Percentiles rank a stretch among this genome's conserved stretches.
Conservation (phyloP, 2,113 vertebrate genomes). For the Hyaena hyaena region DNA sequence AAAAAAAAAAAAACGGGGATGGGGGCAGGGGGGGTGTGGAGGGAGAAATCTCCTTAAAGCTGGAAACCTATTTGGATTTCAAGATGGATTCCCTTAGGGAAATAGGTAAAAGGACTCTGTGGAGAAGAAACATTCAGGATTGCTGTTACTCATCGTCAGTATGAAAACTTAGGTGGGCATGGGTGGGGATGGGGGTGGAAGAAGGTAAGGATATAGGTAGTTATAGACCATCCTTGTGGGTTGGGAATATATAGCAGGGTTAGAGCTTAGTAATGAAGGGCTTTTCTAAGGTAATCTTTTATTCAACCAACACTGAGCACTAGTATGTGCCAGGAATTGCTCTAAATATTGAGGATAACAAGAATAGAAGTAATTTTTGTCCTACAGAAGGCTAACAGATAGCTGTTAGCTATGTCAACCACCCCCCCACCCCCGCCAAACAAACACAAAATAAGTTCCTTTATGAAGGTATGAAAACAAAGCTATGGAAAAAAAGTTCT, state of each 20-base stretch:
- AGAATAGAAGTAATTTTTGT: background rate
- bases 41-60: background rate
- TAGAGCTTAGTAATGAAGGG: background rate
- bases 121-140: background rate
- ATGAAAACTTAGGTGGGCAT: background rate
- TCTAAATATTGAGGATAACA: background rate
- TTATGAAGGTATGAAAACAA: background rate
- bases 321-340: background rate
- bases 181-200: background rate
- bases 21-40: background rate
- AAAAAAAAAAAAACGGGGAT: background rate
- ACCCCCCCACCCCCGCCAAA: background rate
- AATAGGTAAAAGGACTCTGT: background rate
- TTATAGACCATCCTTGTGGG: background rate
- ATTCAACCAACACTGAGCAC: background rate
- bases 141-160: background rate
- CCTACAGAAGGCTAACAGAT: background rate
- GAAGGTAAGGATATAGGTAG: background rate
- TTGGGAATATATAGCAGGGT: background rate
- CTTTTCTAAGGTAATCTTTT: constrained; percentile 15
- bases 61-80: background rate
- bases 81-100: background rate
- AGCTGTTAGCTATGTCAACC: background rate
- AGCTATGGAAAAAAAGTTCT: constrained; percentile 6
- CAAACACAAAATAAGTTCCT: background rate